These are phyloP conservation scores for Volucella zonaria DNA, from an alignment of 2,888 invertebrate genomes.

Conservation along the genomic window DNA sequence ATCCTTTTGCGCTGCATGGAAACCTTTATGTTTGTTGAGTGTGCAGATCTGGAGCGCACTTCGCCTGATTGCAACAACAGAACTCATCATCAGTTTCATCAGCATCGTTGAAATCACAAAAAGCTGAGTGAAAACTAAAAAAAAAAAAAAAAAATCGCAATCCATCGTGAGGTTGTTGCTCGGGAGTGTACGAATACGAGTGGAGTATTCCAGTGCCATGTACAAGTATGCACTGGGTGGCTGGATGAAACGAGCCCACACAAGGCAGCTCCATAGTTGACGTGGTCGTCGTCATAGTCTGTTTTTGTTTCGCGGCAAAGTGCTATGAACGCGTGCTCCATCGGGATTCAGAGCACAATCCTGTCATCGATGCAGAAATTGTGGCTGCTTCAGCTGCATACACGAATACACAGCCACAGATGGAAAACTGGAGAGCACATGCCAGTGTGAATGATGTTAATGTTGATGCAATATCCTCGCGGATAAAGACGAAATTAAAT, in stretches of 20 bases:
- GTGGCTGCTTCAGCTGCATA: constrained; percentile 34
- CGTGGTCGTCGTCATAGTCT: too few species aligned
- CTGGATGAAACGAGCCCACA: constrained; percentile 53
- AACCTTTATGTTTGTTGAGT: constrained; percentile 53
- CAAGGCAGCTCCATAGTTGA: constrained; percentile 28
- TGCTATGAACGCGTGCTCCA: constrained; percentile 60
- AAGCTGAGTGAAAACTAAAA: neutral
- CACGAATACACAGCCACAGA: neutral
- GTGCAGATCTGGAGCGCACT: constrained; percentile 67
- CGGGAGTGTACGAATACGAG: neutral
- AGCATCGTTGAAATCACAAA: constrained; percentile 29
- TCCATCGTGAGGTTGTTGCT: constrained; percentile 62
- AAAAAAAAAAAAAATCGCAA: constrained; percentile 14
- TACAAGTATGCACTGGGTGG: neutral
- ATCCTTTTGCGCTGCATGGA: constrained; percentile 52
- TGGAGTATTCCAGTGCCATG: too few species aligned
- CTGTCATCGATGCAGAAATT: constrained; percentile 55
- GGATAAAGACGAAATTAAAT: constrained; percentile 28
- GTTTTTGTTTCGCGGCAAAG: constrained; percentile 15
- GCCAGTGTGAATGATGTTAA: constrained; percentile 35
- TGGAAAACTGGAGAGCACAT: neutral
- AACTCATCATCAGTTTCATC: constrained; percentile 66
- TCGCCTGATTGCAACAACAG: constrained; percentile 58
- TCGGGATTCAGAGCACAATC: constrained; percentile 62
- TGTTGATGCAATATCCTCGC: constrained; percentile 51